A percentile compares a stretch with the other conserved stretches of the same genome.
Conservation (phyloP, 2,797 vertebrate species). For the Columba guinea region DNA sequence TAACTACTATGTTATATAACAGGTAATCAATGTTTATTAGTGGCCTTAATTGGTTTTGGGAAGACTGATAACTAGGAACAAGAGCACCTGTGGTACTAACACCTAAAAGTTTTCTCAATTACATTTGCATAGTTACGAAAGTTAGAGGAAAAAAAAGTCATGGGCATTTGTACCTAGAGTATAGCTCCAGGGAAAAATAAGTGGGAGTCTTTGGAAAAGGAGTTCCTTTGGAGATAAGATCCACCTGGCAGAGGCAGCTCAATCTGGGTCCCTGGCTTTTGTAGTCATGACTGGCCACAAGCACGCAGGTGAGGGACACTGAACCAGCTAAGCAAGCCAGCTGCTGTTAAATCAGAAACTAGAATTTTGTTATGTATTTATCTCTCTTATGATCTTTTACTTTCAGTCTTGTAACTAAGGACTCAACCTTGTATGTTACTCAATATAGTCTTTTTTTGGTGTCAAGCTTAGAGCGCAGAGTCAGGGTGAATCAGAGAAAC, state of each 20-base stretch:
- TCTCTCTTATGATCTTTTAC: neutral
- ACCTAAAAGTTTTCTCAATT: neutral
- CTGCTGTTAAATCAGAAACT: neutral
- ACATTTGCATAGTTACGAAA: neutral
- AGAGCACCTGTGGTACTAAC: neutral
- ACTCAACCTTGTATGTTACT: neutral
- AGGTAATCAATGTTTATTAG: neutral
- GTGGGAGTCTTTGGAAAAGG: neutral
- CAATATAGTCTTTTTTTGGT: neutral
- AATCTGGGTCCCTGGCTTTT: neutral
- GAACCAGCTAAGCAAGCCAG: neutral
- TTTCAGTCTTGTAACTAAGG: neutral
- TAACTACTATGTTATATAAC: neutral
- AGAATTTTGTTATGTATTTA: neutral
- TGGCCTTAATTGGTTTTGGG: neutral
- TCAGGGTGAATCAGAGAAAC: neutral
- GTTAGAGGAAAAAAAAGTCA: neutral
- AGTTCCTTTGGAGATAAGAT: neutral
- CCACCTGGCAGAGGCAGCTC: neutral
- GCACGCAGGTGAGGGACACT: fast-evolving
- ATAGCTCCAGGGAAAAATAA: neutral
- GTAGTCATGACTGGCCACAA: neutral
- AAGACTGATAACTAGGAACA: neutral
- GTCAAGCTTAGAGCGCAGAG: neutral
- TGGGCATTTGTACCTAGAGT: neutral